These are phyloP conservation scores for Varanus komodoensis DNA, from an alignment of 2,113 vertebrate genomes.

Conservation along the genomic window DNA sequence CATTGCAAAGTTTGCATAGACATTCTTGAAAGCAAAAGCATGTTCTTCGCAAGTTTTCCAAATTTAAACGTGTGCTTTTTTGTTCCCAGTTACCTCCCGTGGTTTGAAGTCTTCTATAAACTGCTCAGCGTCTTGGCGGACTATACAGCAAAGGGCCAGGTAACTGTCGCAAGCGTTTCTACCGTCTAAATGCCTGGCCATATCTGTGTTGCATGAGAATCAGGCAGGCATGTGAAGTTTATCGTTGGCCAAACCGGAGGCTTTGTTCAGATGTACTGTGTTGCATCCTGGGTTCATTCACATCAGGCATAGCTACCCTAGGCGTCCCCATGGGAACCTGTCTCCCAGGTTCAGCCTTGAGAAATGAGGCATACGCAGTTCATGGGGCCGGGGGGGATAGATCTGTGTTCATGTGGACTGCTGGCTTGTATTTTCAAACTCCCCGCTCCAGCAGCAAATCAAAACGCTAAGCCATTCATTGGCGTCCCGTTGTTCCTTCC, in stretches of 20 bases:
- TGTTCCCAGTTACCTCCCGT: slow-evolving; percentile 89
- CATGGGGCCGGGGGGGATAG: no score
- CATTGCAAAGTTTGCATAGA: no score
- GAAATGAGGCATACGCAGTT: not conserved
- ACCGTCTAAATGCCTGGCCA: not conserved
- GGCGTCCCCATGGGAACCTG: not conserved
- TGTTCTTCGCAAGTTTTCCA: not conserved
- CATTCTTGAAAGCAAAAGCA: not conserved
- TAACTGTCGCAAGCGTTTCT: slow-evolving; percentile 66
- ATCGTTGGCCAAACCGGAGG: not conserved
- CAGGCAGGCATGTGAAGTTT: not conserved
- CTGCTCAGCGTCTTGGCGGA: slow-evolving; percentile 94
- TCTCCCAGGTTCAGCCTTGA: not conserved
- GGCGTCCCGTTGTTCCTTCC: not conserved
- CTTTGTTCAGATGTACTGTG: not conserved
- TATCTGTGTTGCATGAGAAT: not conserved
- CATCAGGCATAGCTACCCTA: no score
- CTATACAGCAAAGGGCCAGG: slow-evolving; percentile 95
- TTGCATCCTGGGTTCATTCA: not conserved
- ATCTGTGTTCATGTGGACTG: not conserved
- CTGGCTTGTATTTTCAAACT: no score
- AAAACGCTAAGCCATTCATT: not conserved
- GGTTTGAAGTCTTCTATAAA: slow-evolving; percentile 98
- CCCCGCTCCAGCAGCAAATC: no score
- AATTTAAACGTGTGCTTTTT: slow-evolving; percentile 25